Base-by-base conservation (phyloP, 2,888 invertebrate genomes). In the Thalpophila matura region DNA sequence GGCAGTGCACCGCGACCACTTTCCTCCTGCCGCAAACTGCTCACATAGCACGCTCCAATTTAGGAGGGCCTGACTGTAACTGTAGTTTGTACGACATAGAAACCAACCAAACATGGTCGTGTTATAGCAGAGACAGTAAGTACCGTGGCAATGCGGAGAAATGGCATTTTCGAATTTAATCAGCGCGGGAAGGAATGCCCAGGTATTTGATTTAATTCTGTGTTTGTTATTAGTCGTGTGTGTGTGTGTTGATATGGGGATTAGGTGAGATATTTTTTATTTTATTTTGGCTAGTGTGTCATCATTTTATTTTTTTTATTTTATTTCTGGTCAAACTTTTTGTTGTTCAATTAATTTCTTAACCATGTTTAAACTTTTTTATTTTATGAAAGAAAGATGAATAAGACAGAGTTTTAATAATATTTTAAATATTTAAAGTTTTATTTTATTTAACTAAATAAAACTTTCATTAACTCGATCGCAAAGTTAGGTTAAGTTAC, bases 1-100 rank as follows among this genome's bases (percentile, higher is more conserved):
- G 78, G 78, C 74, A 73, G 59, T 62, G 66, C 61, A 71, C 62
- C 71, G 80, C 78, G 74, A 86, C 88, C 87, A 88, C 89, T 89
- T 89, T 89, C 88, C 82, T 85, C 69, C 59, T 47, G 53, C 81
- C 79, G 45, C 84, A 80, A 87, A 85, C 85, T 76, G 84, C 84
- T 84, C 82, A 79, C 65, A 79, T 82, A 84, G 76, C 79, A 73
- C 86, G 83, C 63, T 76, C 80, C 74, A 83, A 74, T 87, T 86
- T 73, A 82, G 77, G 62, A 81, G 82, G 60, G 51, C 56, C 59
- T 62, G 59, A 72, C 63, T 65, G 68, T 74, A 61, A 69, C 65
- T 68, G 37, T 59, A 45, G 54, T 60, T 53, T 50, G 50, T 61
- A 67, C 73, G 37, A 56, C 66, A 72, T 55, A 56, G 46, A 53